Evolutionary conservation across 2,888 invertebrate species (phyloP).

Genomic region (Ecliptopera silaceata): DNA sequence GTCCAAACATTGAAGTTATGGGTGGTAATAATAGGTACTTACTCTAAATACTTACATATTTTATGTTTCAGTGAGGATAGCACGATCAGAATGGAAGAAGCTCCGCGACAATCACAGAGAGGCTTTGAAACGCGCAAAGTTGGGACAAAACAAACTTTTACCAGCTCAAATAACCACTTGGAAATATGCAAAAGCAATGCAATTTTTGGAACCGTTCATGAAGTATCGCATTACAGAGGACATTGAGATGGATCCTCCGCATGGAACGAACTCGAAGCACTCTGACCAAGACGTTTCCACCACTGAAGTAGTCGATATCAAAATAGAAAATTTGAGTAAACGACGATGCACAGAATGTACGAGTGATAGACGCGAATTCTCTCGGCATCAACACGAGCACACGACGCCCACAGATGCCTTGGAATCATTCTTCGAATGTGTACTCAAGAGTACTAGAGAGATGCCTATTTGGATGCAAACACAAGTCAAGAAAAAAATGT

Average conservation of each 20-base stretch:
- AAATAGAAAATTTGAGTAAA: slow-evolving; percentile 44
- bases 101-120: slow-evolving; percentile 73
- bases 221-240: slow-evolving; percentile 75
- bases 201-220: slow-evolving; percentile 75
- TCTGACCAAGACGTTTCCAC: slow-evolving; percentile 62
- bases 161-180: slow-evolving; percentile 76
- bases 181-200: slow-evolving; percentile 77
- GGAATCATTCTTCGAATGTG: slow-evolving; percentile 70
- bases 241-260: slow-evolving; percentile 63
- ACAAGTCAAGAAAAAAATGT: slow-evolving; percentile 76
- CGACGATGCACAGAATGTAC: slow-evolving; percentile 47
- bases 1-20: no score
- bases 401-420: slow-evolving; percentile 56
- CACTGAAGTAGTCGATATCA: slow-evolving; percentile 45
- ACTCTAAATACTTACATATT: no score
- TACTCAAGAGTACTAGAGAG: slow-evolving; percentile 66
- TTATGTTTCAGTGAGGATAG: slow-evolving; percentile 63
- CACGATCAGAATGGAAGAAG: slow-evolving; percentile 74
- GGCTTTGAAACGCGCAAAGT: slow-evolving; percentile 71
- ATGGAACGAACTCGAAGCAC: slow-evolving; percentile 25
- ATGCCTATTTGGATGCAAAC: slow-evolving; percentile 78
- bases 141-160: slow-evolving; percentile 72
- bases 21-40: no score
- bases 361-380: slow-evolving; percentile 25
- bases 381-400: slow-evolving; percentile 33